Evolutionary conservation across 2,113 vertebrate genomes (phyloP), one percentile per base, ranked within the genome.

Genomic region (Leptobrachium leishanense): DNA sequence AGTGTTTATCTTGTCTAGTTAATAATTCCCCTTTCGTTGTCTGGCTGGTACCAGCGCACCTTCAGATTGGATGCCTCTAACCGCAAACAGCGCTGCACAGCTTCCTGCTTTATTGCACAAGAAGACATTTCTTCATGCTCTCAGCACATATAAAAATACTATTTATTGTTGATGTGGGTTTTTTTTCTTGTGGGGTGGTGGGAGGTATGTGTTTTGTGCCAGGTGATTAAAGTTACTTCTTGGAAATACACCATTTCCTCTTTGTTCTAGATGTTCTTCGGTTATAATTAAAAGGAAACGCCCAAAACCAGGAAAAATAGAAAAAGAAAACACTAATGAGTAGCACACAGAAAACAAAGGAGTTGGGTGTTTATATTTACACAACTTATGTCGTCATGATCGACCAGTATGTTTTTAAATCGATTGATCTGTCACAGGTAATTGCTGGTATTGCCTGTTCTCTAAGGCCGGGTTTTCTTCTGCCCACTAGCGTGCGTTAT

Each of bases 1-100:
- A 57, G 59, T 40, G 10, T 64, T 79, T 72, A 72, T 77, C 53
- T n/a, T 20, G 68, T 72, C 68, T 71, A 12, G 76, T 64, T 78
- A 53, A 50, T 20, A 64, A 50, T 79, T 79, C 76, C 76, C 6
- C 57, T 71, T 63, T 77, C 40, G 12, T 55, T 11, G 59, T 79
- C 69, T 72, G 76, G 68, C 4, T 44, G 42, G n/a, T 40, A 55
- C 15, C 3, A 50, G 8, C 5, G 50, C 6, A 69, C 50, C 40
- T 20, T 5, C 44, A 13, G 31, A 68, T 68, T 43, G 57, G 63
- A 74, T 68, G 53, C 67, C 20, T 53, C 53, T 15, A 41, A 55
- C 41, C 72, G 68, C 71, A 42, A 46, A 43, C 73, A 63, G 2
- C 43, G 65, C 67, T 74, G 43, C 71, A 62, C 78, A 80, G 7